A percentile compares a stretch with the other conserved stretches of the same genome.
These are phyloP conservation scores for Cephus runcator DNA, from an alignment of 2,888 invertebrate species.

Conservation along the genomic window DNA sequence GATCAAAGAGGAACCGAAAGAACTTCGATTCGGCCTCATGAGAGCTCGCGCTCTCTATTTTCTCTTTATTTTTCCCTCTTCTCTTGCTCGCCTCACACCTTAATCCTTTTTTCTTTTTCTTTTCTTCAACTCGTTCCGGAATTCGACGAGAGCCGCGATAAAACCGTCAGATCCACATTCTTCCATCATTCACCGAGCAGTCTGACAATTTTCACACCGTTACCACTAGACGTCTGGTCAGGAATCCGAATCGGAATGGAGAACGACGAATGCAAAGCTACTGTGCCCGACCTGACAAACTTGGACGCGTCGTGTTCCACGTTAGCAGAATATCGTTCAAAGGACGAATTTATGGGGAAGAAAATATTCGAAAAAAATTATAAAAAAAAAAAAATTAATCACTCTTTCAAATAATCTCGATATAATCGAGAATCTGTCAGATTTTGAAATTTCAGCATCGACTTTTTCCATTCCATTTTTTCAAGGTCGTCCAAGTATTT, in stretches of 20 bases:
- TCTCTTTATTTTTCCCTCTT: slow-evolving; percentile 11
- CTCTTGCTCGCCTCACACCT: background rate
- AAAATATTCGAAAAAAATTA: background rate
- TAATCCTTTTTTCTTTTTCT: background rate
- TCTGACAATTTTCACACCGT: background rate
- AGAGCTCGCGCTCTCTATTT: slow-evolving; percentile 32
- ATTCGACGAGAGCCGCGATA: background rate
- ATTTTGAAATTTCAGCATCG: background rate
- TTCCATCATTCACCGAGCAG: background rate
- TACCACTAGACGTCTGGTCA: background rate
- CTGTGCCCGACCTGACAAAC: background rate
- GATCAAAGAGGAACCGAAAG: slow-evolving; percentile 49
- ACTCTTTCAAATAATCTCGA: background rate
- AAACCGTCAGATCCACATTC: background rate
- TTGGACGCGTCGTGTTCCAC: background rate
- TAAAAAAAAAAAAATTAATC: too few relatives aligned
- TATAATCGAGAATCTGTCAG: too few relatives aligned
- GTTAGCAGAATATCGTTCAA: background rate
- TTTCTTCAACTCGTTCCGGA: background rate
- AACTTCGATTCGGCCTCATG: slow-evolving; percentile 49
- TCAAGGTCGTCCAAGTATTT: background rate
- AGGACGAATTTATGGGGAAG: background rate
- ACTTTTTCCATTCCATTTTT: background rate
- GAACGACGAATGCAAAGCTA: background rate
- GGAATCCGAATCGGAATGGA: background rate